A percentile compares a stretch with the other conserved stretches of the same genome.
Conservation (phyloP, 2,888 invertebrate genomes). For the Ceraclea dissimilis region DNA sequence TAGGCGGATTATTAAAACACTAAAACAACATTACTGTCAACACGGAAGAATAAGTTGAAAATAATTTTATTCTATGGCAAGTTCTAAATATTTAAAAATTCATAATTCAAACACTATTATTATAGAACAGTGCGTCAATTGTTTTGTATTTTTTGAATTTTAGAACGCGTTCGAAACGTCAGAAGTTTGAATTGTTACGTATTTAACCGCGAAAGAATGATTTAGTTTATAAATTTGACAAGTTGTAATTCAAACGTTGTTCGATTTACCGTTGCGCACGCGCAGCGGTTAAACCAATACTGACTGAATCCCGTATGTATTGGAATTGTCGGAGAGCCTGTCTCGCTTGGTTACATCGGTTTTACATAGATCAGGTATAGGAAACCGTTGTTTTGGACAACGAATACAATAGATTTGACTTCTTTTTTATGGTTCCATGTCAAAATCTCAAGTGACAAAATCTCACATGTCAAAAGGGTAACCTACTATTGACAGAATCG, state of each 20-base stretch:
- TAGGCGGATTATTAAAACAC: background rate
- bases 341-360: background rate
- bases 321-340: background rate
- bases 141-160: background rate
- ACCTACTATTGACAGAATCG: too few species aligned
- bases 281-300: slow-evolving; percentile 4
- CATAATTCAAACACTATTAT: background rate
- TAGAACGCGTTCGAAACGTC: background rate
- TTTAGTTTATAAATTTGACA: background rate
- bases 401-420: too few species aligned
- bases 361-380: too few species aligned
- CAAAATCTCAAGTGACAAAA: too few species aligned
- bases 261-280: slow-evolving; percentile 1
- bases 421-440: too few species aligned
- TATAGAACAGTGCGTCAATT: background rate
- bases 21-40: background rate
- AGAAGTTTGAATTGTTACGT: background rate
- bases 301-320: background rate
- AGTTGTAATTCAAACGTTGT: background rate
- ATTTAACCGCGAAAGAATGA: background rate
- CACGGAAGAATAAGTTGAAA: background rate
- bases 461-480: too few species aligned
- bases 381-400: too few species aligned
- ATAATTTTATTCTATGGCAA: background rate
- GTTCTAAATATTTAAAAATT: too few species aligned